Base-by-base conservation (phyloP, 2,797 vertebrate genomes). In the Taenioides sp. region DNA sequence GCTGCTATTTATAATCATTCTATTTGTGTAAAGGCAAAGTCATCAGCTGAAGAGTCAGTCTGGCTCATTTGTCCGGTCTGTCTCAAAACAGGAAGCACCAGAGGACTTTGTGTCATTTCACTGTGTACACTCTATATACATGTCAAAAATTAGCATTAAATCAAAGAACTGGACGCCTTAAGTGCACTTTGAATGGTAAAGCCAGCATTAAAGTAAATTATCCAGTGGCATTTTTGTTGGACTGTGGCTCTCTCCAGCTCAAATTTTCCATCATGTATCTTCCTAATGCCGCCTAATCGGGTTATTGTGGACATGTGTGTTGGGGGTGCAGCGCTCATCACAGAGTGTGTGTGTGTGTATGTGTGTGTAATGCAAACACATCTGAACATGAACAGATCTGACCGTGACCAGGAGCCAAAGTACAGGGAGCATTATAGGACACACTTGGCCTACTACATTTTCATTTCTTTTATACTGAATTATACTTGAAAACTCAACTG, bases 221-320 rank as follows among this genome's bases (percentile, higher is more conserved):
- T 73, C 20, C 31, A 50, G 2, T 50, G 34, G 62, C 2, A 2
- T n/a, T n/a, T 77, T 78, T 80, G 76, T 75, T 73, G 22, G 58
- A 77, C 69, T 76, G 27, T 77, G 71, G n/a, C 75, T 67, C 79
- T 67, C 67, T 64, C 57, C 67, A 52, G 31, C 75, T 63, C 68
- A 75, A 75, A 82, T 5, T 80, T 84, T 80, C 79, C 67, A 9
- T 60, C 43, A 65, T 81, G 64, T 37, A 63, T 70, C 69, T 76
- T 82, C 73, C 40, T 73, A 81, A 77, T 61, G 69, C 57, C 28
- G 65, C 31, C 18, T 49, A 37, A 65, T 58, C 69, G 58, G 25
- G 57, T 40, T 60, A 23, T 40, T 71, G 71, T 22, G 43, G 68
- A 60, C 58, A 18, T 12, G 43, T 18, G 20, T 67, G 61, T n/a